Base-by-base conservation (phyloP, 2,888 invertebrate genomes). In the Epinotia brunnichana region DNA sequence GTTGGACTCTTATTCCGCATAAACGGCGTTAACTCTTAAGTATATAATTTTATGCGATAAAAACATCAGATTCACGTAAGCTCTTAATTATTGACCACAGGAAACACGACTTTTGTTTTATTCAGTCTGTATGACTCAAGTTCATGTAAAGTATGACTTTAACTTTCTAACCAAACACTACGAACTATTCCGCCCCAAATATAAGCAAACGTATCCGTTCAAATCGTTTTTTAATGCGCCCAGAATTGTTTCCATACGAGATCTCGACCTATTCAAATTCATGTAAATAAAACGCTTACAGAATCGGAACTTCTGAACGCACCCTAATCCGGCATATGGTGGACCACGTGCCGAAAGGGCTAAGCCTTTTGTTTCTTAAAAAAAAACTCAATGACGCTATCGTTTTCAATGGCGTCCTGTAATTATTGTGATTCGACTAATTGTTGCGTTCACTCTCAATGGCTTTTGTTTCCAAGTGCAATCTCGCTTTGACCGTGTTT, bases 391-490 rank as follows among this genome's bases (percentile, higher is more conserved):
- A 88, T 85, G 90, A 89, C 87, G 85, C 87, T 91, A 92, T 92
- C 91, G 83, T 83, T 92, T 92, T 88, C 91, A 91, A 89, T 89
- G 83, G 83, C 80, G 78, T 82, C 76, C 78, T 84, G 86, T 88
- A 90, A 92, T 91, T 91, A 92, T 89, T 86, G 85, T 89, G 87
- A 91, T 91, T 87, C 87, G 79, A 84, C 88, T 92, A 92, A 92
- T 92, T 92, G 90, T 90, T 87, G 81, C 82, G 80, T 82, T 74
- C 81, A 83, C 81, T 79, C 83, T 85, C 82, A 79, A 80, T 78
- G 78, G 81, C 85, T 86, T 90, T 90, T 90, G 89, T 89, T 88
- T 88, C 78, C 79, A 81, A 86, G 84, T 84, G 84, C 83, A 82
- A 81, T 83, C 83, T 87, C 84, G 83, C 92, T 92, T 92, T 92